These are phyloP conservation scores for Pelodytes ibericus DNA, from an alignment of 2,797 vertebrate genomes.

Conservation along the genomic window DNA sequence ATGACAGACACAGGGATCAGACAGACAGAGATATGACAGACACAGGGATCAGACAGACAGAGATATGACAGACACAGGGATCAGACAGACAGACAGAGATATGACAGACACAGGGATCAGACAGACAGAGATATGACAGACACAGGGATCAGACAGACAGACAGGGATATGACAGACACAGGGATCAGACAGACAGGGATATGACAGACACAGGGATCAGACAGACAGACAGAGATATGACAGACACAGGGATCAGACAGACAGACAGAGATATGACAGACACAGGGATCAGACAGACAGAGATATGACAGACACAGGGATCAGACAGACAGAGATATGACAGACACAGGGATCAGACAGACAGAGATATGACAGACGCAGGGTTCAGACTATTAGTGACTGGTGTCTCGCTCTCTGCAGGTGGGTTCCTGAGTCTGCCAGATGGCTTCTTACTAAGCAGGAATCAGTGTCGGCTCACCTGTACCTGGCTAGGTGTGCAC, in stretches of 20 bases:
- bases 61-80: too few species aligned
- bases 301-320: too few species aligned
- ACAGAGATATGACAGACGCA: not conserved
- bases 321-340: too few species aligned
- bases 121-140: too few species aligned
- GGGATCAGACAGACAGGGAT: too few species aligned
- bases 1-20: too few species aligned
- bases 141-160: too few species aligned
- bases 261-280: not conserved
- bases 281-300: not conserved
- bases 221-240: not conserved
- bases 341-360: not conserved
- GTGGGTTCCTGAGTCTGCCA: conserved; percentile 88
- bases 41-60: not conserved
- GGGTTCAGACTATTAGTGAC: not conserved
- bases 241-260: too few species aligned
- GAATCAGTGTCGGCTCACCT: conserved; percentile 71
- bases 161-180: too few species aligned
- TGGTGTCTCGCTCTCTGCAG: conserved; percentile 62
- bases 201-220: not conserved
- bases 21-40: not conserved
- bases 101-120: not conserved
- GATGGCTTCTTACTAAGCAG: conserved; percentile 83
- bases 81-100: too few species aligned
- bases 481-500: conserved; percentile 77